Conservation (phyloP, 2,888 invertebrate species). For the Pelosia muscerda region DNA sequence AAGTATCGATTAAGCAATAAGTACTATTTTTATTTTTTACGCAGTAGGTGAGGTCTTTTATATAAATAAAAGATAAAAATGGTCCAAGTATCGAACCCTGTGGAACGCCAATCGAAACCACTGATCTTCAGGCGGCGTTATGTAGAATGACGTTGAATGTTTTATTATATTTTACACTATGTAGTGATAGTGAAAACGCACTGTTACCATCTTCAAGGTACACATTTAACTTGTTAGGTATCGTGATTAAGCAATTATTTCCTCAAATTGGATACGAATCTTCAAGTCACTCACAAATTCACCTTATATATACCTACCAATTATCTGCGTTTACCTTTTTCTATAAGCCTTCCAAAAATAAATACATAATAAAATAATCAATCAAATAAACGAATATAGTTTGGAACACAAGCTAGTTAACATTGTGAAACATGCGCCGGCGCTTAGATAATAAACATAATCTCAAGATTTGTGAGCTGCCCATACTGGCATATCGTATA, state of each 20-base stretch:
- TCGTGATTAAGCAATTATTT: not conserved
- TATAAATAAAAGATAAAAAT: too few relatives aligned
- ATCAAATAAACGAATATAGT: not conserved
- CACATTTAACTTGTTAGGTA: not conserved
- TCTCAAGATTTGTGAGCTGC: slow-evolving; percentile 49
- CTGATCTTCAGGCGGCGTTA: too few relatives aligned
- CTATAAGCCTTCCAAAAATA: not conserved
- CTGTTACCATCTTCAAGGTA: not conserved
- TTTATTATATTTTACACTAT: too few relatives aligned
- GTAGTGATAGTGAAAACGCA: too few relatives aligned
- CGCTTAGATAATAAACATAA: slow-evolving; percentile 42
- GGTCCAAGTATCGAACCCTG: too few relatives aligned
- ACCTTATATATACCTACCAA: not conserved
- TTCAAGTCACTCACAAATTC: not conserved
- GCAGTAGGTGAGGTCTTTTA: too few relatives aligned
- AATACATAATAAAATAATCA: not conserved
- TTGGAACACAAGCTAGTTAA: slow-evolving; percentile 2
- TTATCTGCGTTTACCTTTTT: not conserved
- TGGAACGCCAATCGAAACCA: too few relatives aligned
- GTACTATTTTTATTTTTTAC: too few relatives aligned
- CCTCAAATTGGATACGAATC: not conserved
- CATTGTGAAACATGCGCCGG: slow-evolving; percentile 38
- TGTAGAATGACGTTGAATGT: too few relatives aligned
- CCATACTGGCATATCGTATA: slow-evolving; percentile 27
- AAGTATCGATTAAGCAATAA: too few relatives aligned